phyloP scores from a whole-genome alignment of 1,140 invertebrate species.

The Macrostomum lignano region DNA sequence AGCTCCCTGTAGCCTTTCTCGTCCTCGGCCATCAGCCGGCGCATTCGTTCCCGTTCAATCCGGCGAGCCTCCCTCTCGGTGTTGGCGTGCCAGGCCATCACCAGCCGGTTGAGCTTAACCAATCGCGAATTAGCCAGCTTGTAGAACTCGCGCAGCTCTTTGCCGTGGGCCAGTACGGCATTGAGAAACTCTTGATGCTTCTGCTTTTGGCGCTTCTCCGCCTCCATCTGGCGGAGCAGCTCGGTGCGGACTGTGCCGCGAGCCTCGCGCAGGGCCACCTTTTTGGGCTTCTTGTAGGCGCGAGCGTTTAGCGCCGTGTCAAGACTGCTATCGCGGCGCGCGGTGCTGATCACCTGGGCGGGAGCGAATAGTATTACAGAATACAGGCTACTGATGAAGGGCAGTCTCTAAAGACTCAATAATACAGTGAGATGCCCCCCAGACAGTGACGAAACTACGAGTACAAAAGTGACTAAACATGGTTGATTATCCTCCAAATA shows the following conservation, averaged over 20 bases:
- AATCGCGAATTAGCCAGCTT: conserved; percentile 57
- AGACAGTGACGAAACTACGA: no score
- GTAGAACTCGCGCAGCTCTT: conserved; percentile 77
- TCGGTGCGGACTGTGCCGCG: conserved; percentile 86
- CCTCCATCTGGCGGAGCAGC: conserved; percentile 88
- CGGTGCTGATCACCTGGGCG: no score
- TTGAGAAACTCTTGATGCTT: conserved; percentile 69
- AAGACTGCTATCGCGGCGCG: conserved; percentile 60
- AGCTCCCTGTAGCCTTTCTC: conserved; percentile 49
- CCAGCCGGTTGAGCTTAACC: conserved; percentile 64
- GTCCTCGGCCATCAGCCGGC: conserved; percentile 53
- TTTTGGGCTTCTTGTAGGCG: conserved; percentile 56
- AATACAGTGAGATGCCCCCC: no score
- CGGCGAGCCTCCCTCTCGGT: conserved; percentile 85
- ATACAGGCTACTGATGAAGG: no score
- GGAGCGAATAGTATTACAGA: no score
- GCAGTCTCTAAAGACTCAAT: no score
- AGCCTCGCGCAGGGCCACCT: conserved; percentile 72
- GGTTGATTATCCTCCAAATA: no score
- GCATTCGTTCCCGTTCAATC: conserved; percentile 92
- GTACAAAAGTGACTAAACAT: no score
- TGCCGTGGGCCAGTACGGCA: conserved; percentile 74
- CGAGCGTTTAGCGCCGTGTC: conserved; percentile 87
- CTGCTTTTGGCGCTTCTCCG: conserved; percentile 67
- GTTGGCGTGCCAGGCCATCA: conserved; percentile 81